phyloP scores from a whole-genome alignment of 2,113 vertebrate genomes.

The Mormyrus lacerda region DNA sequence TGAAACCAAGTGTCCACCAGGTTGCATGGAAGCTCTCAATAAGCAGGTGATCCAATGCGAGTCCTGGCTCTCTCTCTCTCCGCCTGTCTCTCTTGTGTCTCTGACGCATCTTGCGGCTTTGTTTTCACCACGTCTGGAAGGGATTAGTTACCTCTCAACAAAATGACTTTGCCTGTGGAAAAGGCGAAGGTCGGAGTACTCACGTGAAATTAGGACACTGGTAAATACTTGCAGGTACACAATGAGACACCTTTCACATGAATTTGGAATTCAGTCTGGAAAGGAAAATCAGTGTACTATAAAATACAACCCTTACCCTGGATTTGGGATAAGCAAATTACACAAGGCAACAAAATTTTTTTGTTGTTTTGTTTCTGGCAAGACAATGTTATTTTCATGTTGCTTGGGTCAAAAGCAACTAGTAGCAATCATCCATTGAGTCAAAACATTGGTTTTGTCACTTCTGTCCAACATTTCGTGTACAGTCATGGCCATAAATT shows the following conservation, averaged over 20 bases:
- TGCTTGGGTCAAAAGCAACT: too few species aligned
- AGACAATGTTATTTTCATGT: too few species aligned
- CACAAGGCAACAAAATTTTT: too few species aligned
- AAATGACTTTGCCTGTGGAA: conserved; percentile 57
- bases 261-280: conserved; percentile 40
- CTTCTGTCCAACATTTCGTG: too few species aligned
- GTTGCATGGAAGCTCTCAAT: background rate
- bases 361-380: too few species aligned
- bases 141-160: conserved; percentile 32
- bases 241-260: conserved; percentile 53
- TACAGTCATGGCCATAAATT: too few species aligned
- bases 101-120: background rate
- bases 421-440: too few species aligned
- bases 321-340: conserved; percentile 21
- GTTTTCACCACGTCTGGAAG: background rate
- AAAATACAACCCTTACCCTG: conserved; percentile 37
- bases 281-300: conserved; percentile 47
- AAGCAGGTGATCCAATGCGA: background rate
- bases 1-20: background rate
- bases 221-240: conserved; percentile 40
- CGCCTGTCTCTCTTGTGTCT: background rate
- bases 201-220: conserved; percentile 37
- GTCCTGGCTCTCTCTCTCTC: background rate
- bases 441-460: too few species aligned
- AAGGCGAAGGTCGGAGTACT: conserved; percentile 40